Base-by-base conservation (phyloP, 2,113 vertebrate species). In the Cyprinodon tularosa region DNA sequence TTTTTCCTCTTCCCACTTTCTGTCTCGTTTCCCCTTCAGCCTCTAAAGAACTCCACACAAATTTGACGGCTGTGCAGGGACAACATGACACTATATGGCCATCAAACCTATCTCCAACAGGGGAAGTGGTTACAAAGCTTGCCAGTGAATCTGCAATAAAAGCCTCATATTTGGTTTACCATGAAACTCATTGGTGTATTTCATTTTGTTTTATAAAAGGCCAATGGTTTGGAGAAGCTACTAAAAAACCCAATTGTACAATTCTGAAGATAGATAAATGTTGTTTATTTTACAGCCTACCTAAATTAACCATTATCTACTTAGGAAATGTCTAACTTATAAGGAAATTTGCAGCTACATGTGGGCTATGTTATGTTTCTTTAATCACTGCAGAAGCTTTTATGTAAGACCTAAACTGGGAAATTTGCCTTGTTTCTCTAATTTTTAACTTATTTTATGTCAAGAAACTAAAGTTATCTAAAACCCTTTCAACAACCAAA, bases 331-430 rank as follows among this genome's bases (percentile, higher is more conserved):
- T n/a, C 29, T 29, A 29, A 29, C 29, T 29, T 53, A n/a, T 7
- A n/a, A 53, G 50, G 15, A 53, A 20, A 15, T 50, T 53, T 53
- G 17, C 9, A n/a, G 20, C 14, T 0, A 14, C 17, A n/a, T 53
- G 6, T 4, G 50, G 42, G 50, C 44, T 48, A 29, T 38, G 48
- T 12, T 38, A 60, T 15, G 36, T 10, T 73, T 11, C 0, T 11
- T 77, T 45, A n/a, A 12, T 68, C 53, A 37, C 61, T 20, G 4
- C 76, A 36, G 76, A 75, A 42, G 45, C 68, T 67, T 92, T 94
- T 76, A 67, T 70, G 78, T 89, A 91, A 90, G 94, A 93, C 93
- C 92, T 90, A 91, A 94, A 93, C 92, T 88, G 91, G 93, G 74
- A 91, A 93, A 88, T 90, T 91, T 72, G 93, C 92, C 84, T 75